Percentiles rank a stretch among this genome's conserved stretches.
Evolutionary conservation across 2,797 vertebrate genomes (phyloP).

Genomic region (Heterohyrax brucei): DNA sequence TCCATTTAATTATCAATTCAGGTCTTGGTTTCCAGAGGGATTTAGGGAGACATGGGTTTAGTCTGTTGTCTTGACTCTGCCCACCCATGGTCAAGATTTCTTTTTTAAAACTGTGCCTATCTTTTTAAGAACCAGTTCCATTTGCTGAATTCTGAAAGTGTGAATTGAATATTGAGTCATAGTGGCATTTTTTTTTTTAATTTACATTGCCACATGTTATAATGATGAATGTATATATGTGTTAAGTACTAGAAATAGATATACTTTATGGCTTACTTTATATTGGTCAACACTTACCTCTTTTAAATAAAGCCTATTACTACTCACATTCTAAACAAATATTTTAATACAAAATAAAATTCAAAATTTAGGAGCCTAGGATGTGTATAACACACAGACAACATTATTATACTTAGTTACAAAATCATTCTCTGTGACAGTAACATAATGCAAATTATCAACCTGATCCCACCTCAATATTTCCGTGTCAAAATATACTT

Average conservation of each 20-base stretch:
- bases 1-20: too few relatives aligned
- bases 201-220: constrained; percentile 14
- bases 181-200: neutral
- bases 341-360: constrained; percentile 73
- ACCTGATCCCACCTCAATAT: constrained; percentile 60
- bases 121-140: neutral
- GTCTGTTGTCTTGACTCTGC: too few relatives aligned
- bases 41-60: too few relatives aligned
- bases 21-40: too few relatives aligned
- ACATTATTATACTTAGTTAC: constrained; percentile 44
- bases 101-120: too few relatives aligned
- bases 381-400: constrained; percentile 56
- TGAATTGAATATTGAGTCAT: neutral
- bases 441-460: constrained; percentile 62
- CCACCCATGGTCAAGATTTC: too few relatives aligned
- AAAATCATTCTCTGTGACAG: constrained; percentile 53
- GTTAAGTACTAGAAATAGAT: constrained; percentile 11
- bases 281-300: neutral
- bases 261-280: neutral
- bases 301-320: constrained; percentile 18
- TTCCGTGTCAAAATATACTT: constrained; percentile 53
- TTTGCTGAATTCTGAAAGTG: constrained; percentile 23
- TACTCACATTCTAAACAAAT: constrained; percentile 50
- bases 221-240: neutral
- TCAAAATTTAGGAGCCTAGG: constrained; percentile 25